Base-by-base conservation (phyloP, 2,797 vertebrate genomes). In the Otolemur crassicaudatus region DNA sequence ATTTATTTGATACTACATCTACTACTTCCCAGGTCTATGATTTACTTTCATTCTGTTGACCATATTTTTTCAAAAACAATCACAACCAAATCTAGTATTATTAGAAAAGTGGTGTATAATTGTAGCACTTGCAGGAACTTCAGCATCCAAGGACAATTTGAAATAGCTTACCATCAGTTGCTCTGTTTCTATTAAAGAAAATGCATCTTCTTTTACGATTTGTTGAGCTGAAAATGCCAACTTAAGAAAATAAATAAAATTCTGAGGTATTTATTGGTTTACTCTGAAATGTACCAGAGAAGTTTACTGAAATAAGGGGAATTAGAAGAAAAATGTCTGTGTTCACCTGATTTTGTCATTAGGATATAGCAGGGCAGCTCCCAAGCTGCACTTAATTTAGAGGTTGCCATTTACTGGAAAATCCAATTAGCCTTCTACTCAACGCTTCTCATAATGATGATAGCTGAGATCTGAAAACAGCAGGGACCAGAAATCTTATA, bases 361-460 rank as follows among this genome's bases (percentile, higher is more conserved):
- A 60, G 53, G 4, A 14, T 5, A 29, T 0, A 53, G 31, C 8
- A 79, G 31, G 16, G 19, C 11, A 37, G 13, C 4, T 77, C 79
- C 60, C 11, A 31, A 75, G 56, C 60, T 73, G 5, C 22, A 49
- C 12, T 83, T 82, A 49, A 27, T 84, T 58, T 31, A 53, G 46
- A 82, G 25, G 29, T 67, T 82, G n/a, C 25, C 37, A 23, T 94
- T 92, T 95, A 76, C 73, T 94, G 63, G 67, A 72, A 90, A 86
- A 80, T 53, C 12, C 23, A 81, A 17, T 58, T 27, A 43, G 17
- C 34, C 29, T 72, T 37, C 22, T 65, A 7, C 5, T 80, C n/a
- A 3, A 19, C 0, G 19, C 27, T 56, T 29, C 37, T 89, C 1
- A 34, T 7, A 83, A 23, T 19, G 25, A 37, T 72, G 12, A 34